phyloP scores from a whole-genome alignment of 1,140 invertebrate species.

The Drosophila hydei region DNA sequence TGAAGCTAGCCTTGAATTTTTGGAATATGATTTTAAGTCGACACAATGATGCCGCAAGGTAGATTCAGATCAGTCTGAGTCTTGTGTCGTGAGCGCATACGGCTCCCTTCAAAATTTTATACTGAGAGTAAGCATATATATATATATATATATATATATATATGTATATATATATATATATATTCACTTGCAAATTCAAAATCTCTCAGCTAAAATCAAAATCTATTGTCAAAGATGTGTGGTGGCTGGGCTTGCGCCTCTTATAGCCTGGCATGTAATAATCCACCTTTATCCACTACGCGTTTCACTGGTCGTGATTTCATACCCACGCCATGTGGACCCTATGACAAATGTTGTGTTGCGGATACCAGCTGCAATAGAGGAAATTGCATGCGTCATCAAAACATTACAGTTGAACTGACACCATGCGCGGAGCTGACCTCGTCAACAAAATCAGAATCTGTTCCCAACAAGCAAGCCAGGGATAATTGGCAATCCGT shows the following conservation, averaged over 20 bases:
- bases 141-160: neutral
- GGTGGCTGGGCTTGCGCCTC: conserved; percentile 70
- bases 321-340: conserved; percentile 63
- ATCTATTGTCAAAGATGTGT: conserved; percentile 46
- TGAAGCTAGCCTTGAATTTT: conserved; percentile 10
- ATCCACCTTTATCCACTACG: conserved; percentile 59
- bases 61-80: too few relatives aligned
- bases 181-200: too few relatives aligned
- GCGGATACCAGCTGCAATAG: conserved; percentile 46
- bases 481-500: conserved; percentile 15
- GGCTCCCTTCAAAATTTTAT: conserved; percentile 28
- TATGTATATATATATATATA: too few relatives aligned
- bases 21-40: neutral
- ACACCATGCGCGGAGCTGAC: conserved; percentile 14
- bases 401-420: neutral
- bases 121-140: conserved; percentile 5
- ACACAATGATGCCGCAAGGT: too few relatives aligned
- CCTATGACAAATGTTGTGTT: conserved; percentile 48
- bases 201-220: neutral
- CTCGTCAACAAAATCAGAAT: neutral
- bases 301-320: conserved; percentile 60
- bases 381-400: conserved; percentile 44
- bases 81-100: neutral
- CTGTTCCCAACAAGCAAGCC: neutral
- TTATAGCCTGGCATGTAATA: conserved; percentile 54